Evolutionary conservation across 2,113 vertebrate species (phyloP).

Genomic region (Odocoileus hemionus): DNA sequence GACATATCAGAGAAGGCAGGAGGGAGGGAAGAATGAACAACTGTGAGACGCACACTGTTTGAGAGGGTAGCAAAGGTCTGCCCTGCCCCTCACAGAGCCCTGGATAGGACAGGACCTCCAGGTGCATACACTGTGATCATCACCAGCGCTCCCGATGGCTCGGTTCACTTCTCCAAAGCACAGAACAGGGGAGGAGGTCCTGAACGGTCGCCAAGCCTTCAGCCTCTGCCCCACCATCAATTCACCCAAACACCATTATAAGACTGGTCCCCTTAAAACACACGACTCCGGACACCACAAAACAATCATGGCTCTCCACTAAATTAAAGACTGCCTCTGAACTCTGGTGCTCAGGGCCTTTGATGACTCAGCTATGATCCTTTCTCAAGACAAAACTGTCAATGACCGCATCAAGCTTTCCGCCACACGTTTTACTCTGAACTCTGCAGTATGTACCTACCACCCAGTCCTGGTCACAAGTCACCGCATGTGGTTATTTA

Average conservation of each 20-base stretch:
- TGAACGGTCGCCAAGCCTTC: not conserved
- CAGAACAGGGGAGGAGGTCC: not conserved
- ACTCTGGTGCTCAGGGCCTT: not conserved
- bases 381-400: not conserved
- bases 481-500: not conserved
- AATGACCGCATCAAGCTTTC: not conserved
- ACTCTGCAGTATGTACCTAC: not conserved
- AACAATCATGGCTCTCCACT: not conserved
- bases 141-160: not conserved
- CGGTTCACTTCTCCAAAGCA: not conserved
- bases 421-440: not conserved
- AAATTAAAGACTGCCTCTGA: not conserved
- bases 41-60: not conserved
- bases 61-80: not conserved
- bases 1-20: not conserved
- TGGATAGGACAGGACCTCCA: too few relatives aligned
- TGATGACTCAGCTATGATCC: not conserved
- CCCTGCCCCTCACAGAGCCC: not conserved
- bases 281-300: not conserved
- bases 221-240: not conserved
- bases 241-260: not conserved
- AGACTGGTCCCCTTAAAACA: not conserved
- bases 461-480: not conserved
- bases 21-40: not conserved
- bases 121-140: not conserved